These are phyloP conservation scores for Eristalis intricaria DNA, from an alignment of 2,888 invertebrate genomes.

Conservation along the genomic window DNA sequence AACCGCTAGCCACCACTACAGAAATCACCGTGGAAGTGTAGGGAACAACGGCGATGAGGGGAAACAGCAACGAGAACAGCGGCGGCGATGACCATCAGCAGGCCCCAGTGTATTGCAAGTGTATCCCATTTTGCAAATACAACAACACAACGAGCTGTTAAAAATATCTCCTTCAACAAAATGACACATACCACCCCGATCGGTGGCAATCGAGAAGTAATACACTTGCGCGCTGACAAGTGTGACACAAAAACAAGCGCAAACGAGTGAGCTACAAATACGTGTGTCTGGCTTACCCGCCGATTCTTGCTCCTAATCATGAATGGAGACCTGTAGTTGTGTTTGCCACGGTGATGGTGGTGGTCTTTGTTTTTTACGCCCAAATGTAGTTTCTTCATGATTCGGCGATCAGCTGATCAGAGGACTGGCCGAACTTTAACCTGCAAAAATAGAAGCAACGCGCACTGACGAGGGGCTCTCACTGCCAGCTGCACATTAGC, in stretches of 20 bases:
- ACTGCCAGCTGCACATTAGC: slow-evolving; percentile 16
- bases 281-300: slow-evolving; percentile 76
- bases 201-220: slow-evolving; percentile 34
- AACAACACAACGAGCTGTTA: slow-evolving; percentile 74
- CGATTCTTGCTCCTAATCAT: slow-evolving; percentile 76
- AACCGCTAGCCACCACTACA: not conserved
- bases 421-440: slow-evolving; percentile 25
- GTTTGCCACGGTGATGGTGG: slow-evolving; percentile 72
- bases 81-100: not conserved
- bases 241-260: slow-evolving; percentile 39
- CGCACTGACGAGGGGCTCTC: not conserved
- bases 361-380: slow-evolving; percentile 75
- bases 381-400: slow-evolving; percentile 78
- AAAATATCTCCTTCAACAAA: slow-evolving; percentile 75
- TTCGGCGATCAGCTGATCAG: slow-evolving; percentile 46
- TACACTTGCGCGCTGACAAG: slow-evolving; percentile 45
- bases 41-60: not conserved
- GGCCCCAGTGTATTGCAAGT: slow-evolving; percentile 29
- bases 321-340: slow-evolving; percentile 76
- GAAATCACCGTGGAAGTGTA: not conserved
- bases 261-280: not conserved
- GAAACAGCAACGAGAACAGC: not conserved
- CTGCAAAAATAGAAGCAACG: slow-evolving; percentile 35
- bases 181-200: slow-evolving; percentile 54
- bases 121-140: slow-evolving; percentile 54